These are phyloP conservation scores for Melieria crassipennis DNA, from an alignment of 2,888 invertebrate species.

Conservation along the genomic window DNA sequence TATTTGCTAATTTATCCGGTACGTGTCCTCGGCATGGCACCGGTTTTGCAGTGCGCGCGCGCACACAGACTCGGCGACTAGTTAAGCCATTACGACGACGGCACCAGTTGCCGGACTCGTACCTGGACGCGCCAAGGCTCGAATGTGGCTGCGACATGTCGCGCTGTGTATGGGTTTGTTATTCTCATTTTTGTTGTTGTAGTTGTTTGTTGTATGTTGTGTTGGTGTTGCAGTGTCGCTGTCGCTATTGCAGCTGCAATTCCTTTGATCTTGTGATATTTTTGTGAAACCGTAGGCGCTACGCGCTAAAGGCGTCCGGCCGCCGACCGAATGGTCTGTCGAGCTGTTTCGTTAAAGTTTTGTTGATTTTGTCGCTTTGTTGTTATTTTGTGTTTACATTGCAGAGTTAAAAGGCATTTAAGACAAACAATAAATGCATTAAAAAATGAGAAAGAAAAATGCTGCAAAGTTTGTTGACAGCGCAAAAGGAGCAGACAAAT, in stretches of 20 bases:
- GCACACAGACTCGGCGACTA: neutral
- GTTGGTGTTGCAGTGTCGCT: conserved; percentile 36
- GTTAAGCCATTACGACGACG: neutral
- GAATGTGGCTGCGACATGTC: neutral
- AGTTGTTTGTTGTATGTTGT: neutral
- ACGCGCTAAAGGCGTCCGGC: neutral
- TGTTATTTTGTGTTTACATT: neutral
- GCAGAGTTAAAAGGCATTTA: neutral
- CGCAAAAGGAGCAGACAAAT: no score
- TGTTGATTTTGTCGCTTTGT: neutral
- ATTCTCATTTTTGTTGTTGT: neutral
- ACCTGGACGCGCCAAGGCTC: neutral
- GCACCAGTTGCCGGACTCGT: neutral
- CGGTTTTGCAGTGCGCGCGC: neutral
- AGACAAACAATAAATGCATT: neutral
- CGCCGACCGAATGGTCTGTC: neutral
- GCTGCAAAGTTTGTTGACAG: neutral
- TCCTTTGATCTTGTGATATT: conserved; percentile 61
- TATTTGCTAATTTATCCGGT: conserved; percentile 62
- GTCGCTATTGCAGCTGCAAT: conserved; percentile 54
- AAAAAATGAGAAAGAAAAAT: neutral
- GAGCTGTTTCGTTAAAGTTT: neutral
- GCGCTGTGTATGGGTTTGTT: conserved; percentile 6
- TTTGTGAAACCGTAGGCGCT: conserved; percentile 38
- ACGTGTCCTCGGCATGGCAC: conserved; percentile 49